A percentile compares a stretch with the other conserved stretches of the same genome.
Evolutionary conservation across 2,888 invertebrate species (phyloP).

Genomic region (Cremastobaeus sp.): DNA sequence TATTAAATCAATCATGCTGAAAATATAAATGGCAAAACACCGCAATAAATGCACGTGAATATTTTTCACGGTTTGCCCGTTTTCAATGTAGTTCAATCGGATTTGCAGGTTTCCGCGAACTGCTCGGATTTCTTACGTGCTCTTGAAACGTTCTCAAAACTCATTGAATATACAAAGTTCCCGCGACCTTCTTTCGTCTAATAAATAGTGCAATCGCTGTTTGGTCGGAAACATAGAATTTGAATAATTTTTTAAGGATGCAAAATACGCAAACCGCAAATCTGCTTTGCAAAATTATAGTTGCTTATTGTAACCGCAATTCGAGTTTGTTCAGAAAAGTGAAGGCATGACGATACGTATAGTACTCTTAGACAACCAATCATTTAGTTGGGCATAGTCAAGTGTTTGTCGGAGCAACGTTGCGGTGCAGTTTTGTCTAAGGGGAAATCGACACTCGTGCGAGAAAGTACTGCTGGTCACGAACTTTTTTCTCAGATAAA

Average conservation of each 20-base stretch:
- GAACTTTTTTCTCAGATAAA: constrained; percentile 30
- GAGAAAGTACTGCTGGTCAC: constrained; percentile 41
- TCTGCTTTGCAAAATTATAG: constrained; percentile 28
- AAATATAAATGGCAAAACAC: no score
- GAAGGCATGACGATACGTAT: constrained; percentile 28
- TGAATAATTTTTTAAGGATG: constrained; percentile 22
- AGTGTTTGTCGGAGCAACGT: constrained; percentile 25
- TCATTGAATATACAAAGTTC: neutral
- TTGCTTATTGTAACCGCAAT: constrained; percentile 18
- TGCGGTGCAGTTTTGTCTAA: constrained; percentile 18
- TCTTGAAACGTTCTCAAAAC: neutral
- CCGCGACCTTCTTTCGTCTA: neutral
- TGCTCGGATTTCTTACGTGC: no score
- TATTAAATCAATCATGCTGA: no score
- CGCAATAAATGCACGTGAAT: no score
- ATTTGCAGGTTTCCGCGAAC: no score
- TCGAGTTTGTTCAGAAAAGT: constrained; percentile 22
- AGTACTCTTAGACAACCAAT: constrained; percentile 33
- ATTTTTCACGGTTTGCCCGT: no score
- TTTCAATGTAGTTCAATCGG: no score
- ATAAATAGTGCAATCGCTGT: constrained; percentile 2
- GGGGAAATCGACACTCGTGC: constrained; percentile 50
- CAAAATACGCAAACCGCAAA: constrained; percentile 40
- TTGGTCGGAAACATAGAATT: constrained; percentile 14
- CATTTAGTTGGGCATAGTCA: constrained; percentile 32